Evolutionary conservation across 1,140 invertebrate species (phyloP), one percentile per base, ranked within the genome.

Genomic region (Copidosoma floridanum): DNA sequence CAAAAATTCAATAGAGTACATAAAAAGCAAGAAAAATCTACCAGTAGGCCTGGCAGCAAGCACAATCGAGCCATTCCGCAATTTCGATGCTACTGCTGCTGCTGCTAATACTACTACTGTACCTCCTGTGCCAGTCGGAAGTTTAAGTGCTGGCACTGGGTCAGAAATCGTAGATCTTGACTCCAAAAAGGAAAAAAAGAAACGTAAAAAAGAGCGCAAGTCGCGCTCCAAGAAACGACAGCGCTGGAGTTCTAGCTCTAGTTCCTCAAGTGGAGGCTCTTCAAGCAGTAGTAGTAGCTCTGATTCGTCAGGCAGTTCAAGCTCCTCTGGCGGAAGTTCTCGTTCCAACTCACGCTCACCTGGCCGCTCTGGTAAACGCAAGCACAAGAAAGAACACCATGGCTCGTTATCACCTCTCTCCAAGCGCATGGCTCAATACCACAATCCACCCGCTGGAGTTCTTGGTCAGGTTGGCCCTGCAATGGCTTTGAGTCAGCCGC

Each of bases 1-100:
- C 1, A 85, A 89, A 61, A 89, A 88, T 68, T 91, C 89, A 0
- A 82, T 93, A 53, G 88, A 91, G 51, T 90, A 88, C 63, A 82
- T 91, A 20, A 89, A 89, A 67, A 84, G 83, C 35, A 89, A 89
- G 71, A 83, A 83, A 82, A 3, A 18, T 24, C 21, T 69, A 11
- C 48, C 68, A 27, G 52, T 61, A 1, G 32, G 32, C 32, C n/a
- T 66, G 65, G 50, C 66, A 24, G 21, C 54, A 32, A 78, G 74
- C 58, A 68, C 73, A 0, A 58, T 81, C 21, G 79, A 81, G 8
- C 68, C 71, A 3, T 80, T 81, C 48, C 80, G 81, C 43, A 66
- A 52, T 0, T 77, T 81, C 32, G 77, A 80, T 24, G 64, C 70
- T 4, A 75, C 77, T 5, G 71, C 69, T 6, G 63, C 71, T 14